A percentile compares a stretch with the other conserved stretches of the same genome.
Evolutionary conservation across 2,113 vertebrate species (phyloP).

Genomic region (Bos javanicus): DNA sequence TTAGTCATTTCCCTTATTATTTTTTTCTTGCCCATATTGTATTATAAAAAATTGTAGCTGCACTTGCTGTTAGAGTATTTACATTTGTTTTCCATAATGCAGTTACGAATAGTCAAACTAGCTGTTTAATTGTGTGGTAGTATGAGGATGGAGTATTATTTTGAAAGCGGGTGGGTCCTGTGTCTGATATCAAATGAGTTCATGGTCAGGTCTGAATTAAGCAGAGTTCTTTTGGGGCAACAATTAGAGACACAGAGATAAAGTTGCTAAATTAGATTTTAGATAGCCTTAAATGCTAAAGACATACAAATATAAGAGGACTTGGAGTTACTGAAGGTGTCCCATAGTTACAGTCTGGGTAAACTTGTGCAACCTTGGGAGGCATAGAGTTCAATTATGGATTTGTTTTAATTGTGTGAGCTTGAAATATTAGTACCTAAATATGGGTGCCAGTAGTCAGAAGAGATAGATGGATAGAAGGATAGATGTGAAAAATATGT

Average conservation of each 20-base stretch:
- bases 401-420: not conserved
- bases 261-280: not conserved
- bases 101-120: not conserved
- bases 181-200: not conserved
- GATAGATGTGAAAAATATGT: not conserved
- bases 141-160: not conserved
- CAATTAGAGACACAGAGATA: not conserved
- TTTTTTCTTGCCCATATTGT: constrained; percentile 76
- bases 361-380: not conserved
- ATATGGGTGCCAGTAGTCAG: not conserved
- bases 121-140: not conserved
- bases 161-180: not conserved
- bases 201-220: not conserved
- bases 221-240: not conserved
- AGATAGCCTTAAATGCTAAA: not conserved
- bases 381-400: not conserved
- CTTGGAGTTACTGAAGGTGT: not conserved
- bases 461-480: not conserved
- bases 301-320: not conserved
- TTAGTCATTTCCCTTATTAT: constrained; percentile 77
- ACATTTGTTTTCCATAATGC: constrained; percentile 66
- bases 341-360: not conserved
- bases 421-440: not conserved
- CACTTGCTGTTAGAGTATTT: constrained; percentile 68
- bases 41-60: constrained; percentile 71